A percentile compares a stretch with the other conserved stretches of the same genome.
phyloP scores from a whole-genome alignment of 2,888 invertebrate genomes.

The Lysandra bellargus region DNA sequence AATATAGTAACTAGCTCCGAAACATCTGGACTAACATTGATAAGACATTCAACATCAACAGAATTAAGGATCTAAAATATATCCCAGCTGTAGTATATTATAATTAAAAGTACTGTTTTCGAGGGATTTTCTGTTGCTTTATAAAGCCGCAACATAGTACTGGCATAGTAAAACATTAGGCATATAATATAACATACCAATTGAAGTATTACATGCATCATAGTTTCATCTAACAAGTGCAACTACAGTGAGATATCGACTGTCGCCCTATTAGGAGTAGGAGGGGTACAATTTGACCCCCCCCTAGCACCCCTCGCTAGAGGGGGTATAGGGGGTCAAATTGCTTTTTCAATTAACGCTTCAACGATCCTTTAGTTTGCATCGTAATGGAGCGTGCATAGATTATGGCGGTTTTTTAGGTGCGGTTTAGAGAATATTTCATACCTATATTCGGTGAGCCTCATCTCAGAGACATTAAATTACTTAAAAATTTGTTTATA shows the following conservation, averaged over 20 bases:
- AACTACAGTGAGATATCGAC: constrained; percentile 33
- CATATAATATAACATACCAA: too few species aligned
- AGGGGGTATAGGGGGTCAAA: constrained; percentile 51
- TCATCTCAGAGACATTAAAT: neutral
- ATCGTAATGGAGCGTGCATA: constrained; percentile 56
- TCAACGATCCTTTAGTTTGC: constrained; percentile 53
- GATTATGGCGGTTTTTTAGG: constrained; percentile 42
- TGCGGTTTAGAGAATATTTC: neutral
- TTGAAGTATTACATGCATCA: neutral
- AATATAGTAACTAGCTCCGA: too few species aligned
- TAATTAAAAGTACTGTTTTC: too few species aligned
- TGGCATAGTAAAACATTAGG: too few species aligned
- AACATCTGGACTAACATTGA: too few species aligned
- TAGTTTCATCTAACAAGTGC: constrained; percentile 35
- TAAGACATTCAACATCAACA: too few species aligned
- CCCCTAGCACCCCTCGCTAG: too few species aligned
- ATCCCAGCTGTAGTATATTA: too few species aligned
- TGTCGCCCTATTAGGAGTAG: neutral
- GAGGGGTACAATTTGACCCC: neutral
- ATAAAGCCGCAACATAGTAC: too few species aligned
- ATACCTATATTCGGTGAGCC: neutral
- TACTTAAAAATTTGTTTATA: neutral
- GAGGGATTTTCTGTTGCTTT: too few species aligned
- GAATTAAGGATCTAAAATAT: too few species aligned
- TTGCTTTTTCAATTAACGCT: constrained; percentile 73